phyloP scores from a whole-genome alignment of 2,797 vertebrate species.

The Gymnothorax reevesii region DNA sequence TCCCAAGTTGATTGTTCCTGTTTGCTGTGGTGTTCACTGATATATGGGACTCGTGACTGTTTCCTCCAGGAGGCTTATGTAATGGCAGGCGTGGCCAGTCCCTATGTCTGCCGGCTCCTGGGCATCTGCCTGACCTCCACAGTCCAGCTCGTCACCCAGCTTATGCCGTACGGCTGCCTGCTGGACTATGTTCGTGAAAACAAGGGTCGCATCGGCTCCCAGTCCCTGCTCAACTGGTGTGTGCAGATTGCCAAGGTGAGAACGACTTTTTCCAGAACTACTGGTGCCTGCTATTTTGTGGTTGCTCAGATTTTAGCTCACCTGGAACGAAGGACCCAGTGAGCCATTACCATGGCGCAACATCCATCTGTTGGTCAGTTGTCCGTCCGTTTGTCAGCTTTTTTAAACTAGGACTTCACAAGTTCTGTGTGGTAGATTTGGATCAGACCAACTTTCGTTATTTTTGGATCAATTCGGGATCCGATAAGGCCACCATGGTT shows the following conservation, averaged over 20 bases:
- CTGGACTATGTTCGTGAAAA: conserved; percentile 96
- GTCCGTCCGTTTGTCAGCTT: too few species aligned
- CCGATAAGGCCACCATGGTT: too few species aligned
- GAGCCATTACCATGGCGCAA: too few species aligned
- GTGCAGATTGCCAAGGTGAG: conserved; percentile 97
- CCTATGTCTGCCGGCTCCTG: conserved; percentile 90
- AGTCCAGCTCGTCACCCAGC: conserved; percentile 95
- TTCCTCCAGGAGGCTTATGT: conserved; percentile 91
- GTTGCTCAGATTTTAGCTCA: neutral
- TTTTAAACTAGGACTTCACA: too few species aligned
- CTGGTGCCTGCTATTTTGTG: neutral
- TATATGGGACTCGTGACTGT: neutral
- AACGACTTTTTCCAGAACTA: neutral
- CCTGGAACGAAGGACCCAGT: too few species aligned
- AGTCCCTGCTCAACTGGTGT: conserved; percentile 97
- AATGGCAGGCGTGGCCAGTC: conserved; percentile 93
- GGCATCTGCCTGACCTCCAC: conserved; percentile 97
- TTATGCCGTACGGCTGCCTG: conserved; percentile 98
- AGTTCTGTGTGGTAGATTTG: too few species aligned
- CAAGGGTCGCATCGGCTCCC: conserved; percentile 89
- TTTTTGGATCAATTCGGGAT: too few species aligned
- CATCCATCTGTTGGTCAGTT: too few species aligned
- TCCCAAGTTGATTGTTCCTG: neutral
- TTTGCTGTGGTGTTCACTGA: neutral
- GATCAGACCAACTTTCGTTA: too few species aligned